Conservation (phyloP, 2,888 invertebrate species). For the Cryptocheilus praepositus region DNA sequence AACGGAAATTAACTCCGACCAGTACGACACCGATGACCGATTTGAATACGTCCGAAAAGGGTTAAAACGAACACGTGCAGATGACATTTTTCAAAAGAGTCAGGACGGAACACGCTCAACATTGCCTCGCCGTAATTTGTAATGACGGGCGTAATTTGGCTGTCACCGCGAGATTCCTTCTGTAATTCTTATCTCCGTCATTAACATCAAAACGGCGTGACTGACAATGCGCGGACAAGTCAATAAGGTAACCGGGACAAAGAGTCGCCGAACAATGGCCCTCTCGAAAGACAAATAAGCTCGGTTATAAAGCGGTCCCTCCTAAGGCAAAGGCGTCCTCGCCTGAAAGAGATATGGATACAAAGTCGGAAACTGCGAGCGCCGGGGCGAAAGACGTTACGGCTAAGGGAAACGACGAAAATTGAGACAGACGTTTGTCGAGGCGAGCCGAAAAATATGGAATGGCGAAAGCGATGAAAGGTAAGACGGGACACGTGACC, state of each 20-base stretch:
- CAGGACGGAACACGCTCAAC: too few relatives aligned
- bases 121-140: too few relatives aligned
- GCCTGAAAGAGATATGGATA: too few relatives aligned
- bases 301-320: slow-evolving; percentile 43
- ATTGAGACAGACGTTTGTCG: slow-evolving; percentile 3
- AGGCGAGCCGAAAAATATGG: too few relatives aligned
- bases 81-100: too few relatives aligned
- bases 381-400: not conserved
- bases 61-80: too few relatives aligned
- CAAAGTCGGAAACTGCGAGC: not conserved
- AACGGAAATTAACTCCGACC: too few relatives aligned
- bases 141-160: too few relatives aligned
- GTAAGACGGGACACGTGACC: too few relatives aligned
- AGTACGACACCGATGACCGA: too few relatives aligned
- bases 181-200: slow-evolving; percentile 39
- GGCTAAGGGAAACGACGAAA: slow-evolving; percentile 13
- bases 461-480: too few relatives aligned
- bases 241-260: slow-evolving; percentile 43
- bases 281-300: slow-evolving; percentile 48
- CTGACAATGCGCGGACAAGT: slow-evolving; percentile 40
- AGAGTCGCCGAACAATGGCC: slow-evolving; percentile 33
- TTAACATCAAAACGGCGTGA: slow-evolving; percentile 41
- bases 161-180: slow-evolving; percentile 17
- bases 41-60: too few relatives aligned
- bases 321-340: slow-evolving; percentile 27